These are phyloP conservation scores for Rhadinocentrus ornatus DNA, from an alignment of 2,797 vertebrate species.

Conservation along the genomic window DNA sequence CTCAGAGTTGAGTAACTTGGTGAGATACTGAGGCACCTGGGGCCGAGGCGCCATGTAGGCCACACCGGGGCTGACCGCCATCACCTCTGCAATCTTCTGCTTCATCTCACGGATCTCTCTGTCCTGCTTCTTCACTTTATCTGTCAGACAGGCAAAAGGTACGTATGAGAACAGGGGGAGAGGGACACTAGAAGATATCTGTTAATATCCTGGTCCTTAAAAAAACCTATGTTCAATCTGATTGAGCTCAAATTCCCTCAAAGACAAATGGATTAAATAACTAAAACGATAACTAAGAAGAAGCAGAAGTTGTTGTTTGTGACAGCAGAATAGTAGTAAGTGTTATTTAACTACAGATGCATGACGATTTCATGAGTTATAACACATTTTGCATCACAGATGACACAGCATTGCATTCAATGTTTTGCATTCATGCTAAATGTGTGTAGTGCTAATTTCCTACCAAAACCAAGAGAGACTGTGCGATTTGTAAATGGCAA, in stretches of 20 bases:
- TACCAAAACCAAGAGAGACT: background rate
- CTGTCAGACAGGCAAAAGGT: slow-evolving; percentile 52
- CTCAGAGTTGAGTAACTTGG: slow-evolving; percentile 85
- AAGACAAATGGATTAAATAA: background rate
- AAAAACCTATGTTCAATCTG: too few relatives aligned
- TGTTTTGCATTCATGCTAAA: background rate
- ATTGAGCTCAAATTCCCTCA: too few relatives aligned
- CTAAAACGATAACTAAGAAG: background rate
- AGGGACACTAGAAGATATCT: background rate
- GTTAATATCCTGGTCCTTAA: background rate
- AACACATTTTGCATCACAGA: background rate
- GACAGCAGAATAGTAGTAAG: background rate
- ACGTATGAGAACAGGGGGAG: background rate
- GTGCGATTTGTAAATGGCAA: background rate
- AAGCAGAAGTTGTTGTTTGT: background rate
- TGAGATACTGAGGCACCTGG: slow-evolving; percentile 84
- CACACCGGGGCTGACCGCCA: slow-evolving; percentile 85
- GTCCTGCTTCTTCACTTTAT: slow-evolving; percentile 84
- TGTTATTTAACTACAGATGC: slow-evolving; percentile 2
- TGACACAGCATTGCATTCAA: too few relatives aligned
- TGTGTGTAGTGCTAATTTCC: background rate
- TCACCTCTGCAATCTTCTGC: slow-evolving; percentile 87
- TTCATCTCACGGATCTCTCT: slow-evolving; percentile 87
- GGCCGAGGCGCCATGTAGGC: slow-evolving; percentile 81
- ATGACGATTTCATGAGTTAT: background rate